Evolutionary conservation across 2,888 invertebrate species (phyloP).

Genomic region (Lasioglossum marginatum): DNA sequence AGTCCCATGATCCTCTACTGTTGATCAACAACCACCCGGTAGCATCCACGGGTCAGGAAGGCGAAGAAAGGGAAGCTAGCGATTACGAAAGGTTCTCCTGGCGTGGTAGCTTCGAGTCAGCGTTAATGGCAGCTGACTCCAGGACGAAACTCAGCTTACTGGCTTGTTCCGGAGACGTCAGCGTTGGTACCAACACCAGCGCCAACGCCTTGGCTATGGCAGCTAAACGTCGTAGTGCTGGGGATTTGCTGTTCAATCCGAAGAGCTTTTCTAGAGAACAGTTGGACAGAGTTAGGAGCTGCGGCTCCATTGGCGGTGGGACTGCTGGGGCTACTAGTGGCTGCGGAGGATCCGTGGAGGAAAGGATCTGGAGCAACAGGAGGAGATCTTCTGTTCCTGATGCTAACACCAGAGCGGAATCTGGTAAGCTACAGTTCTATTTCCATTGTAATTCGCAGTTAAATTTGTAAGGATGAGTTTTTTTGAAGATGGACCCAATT

Average conservation of each 20-base stretch:
- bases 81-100: conserved; percentile 96
- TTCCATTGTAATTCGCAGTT: no score
- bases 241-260: conserved; percentile 92
- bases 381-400: conserved; percentile 83
- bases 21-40: conserved; percentile 79
- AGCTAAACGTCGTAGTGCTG: conserved; percentile 92
- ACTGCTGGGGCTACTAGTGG: conserved; percentile 87
- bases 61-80: conserved; percentile 88
- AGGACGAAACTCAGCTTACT: conserved; percentile 90
- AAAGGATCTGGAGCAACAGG: conserved; percentile 83
- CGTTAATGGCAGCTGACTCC: conserved; percentile 94
- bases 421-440: conserved; percentile 74
- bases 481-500: no score
- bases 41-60: conserved; percentile 75
- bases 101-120: conserved; percentile 97
- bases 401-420: conserved; percentile 82
- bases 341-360: conserved; percentile 82
- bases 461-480: no score
- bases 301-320: conserved; percentile 93
- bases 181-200: conserved; percentile 86
- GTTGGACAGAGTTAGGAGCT: conserved; percentile 90
- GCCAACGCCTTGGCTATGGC: conserved; percentile 89
- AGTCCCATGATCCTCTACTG: conserved; percentile 91
- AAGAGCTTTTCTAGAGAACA: conserved; percentile 92
- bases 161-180: conserved; percentile 86